These are phyloP conservation scores for Acanthoscelides obtectus DNA, from an alignment of 2,888 invertebrate species.

Conservation along the genomic window DNA sequence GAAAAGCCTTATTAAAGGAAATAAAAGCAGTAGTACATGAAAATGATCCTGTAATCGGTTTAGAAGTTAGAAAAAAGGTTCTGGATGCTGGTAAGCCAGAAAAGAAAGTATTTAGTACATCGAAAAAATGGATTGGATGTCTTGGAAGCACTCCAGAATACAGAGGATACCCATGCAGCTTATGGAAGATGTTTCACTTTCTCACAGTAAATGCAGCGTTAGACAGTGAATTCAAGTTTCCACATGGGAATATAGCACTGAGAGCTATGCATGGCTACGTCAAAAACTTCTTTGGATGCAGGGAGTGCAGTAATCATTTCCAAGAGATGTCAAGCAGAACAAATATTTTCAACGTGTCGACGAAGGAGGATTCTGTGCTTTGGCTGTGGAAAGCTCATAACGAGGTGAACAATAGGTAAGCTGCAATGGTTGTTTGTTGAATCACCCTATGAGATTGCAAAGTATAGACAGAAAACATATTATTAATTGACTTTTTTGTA, in stretches of 20 bases:
- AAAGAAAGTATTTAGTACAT: conserved; percentile 53
- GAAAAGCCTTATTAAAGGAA: conserved; percentile 60
- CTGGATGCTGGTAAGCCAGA: conserved; percentile 49
- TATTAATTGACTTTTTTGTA: no score
- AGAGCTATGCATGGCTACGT: conserved; percentile 84
- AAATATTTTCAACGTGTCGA: conserved; percentile 65
- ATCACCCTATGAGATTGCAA: no score
- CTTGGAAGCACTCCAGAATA: conserved; percentile 68
- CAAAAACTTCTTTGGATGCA: conserved; percentile 89
- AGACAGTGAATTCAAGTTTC: conserved; percentile 18
- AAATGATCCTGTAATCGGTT: conserved; percentile 42
- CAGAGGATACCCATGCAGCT: conserved; percentile 88
- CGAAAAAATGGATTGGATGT: conserved; percentile 72
- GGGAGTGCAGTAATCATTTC: conserved; percentile 87
- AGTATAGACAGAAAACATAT: no score
- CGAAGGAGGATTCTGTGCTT: conserved; percentile 71
- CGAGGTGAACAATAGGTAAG: conserved; percentile 67
- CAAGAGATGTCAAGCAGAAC: conserved; percentile 73
- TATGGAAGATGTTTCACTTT: conserved; percentile 94
- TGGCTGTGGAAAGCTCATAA: conserved; percentile 97
- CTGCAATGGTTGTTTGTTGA: not conserved
- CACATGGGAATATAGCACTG: conserved; percentile 55
- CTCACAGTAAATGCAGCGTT: conserved; percentile 74
- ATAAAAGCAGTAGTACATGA: conserved; percentile 54
- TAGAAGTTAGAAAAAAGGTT: conserved; percentile 54